Conservation (phyloP, 2,888 invertebrate species). For the Idaea biselata region DNA sequence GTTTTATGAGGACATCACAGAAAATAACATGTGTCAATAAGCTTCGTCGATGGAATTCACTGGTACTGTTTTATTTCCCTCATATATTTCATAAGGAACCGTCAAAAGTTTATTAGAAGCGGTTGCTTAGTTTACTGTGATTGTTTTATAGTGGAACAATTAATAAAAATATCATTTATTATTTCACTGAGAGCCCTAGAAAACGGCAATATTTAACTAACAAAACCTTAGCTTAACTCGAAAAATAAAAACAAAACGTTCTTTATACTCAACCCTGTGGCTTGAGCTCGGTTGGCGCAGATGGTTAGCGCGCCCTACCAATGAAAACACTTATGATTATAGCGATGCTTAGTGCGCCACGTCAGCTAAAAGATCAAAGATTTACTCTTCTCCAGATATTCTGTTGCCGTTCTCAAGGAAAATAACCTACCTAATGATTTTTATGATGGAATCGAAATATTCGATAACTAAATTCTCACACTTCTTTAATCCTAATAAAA, state of each 20-base stretch:
- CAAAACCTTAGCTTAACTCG: too few species aligned
- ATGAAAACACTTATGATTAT: too few species aligned
- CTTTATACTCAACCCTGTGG: too few species aligned
- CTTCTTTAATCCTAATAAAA: background rate
- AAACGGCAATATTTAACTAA: too few species aligned
- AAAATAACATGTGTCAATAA: constrained; percentile 69
- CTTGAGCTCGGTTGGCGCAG: too few species aligned
- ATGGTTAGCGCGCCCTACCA: too few species aligned
- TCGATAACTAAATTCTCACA: background rate
- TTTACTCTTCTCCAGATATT: too few species aligned
- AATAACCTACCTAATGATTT: constrained; percentile 3
- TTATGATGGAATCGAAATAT: constrained; percentile 6
- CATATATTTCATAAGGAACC: constrained; percentile 47
- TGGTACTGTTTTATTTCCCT: constrained; percentile 53
- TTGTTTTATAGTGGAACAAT: constrained; percentile 22
- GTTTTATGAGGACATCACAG: constrained; percentile 59
- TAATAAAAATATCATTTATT: constrained; percentile 12
- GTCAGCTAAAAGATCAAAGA: too few species aligned
- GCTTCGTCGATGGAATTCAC: constrained; percentile 49
- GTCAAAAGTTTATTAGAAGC: constrained; percentile 58
- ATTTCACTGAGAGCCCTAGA: too few species aligned
- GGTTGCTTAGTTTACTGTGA: constrained; percentile 32
- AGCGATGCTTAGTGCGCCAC: too few species aligned
- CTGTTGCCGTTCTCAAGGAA: too few species aligned
- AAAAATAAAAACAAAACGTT: too few species aligned